Evolutionary conservation across 2,797 vertebrate species (phyloP).

Genomic region (Ciconia nigra): DNA sequence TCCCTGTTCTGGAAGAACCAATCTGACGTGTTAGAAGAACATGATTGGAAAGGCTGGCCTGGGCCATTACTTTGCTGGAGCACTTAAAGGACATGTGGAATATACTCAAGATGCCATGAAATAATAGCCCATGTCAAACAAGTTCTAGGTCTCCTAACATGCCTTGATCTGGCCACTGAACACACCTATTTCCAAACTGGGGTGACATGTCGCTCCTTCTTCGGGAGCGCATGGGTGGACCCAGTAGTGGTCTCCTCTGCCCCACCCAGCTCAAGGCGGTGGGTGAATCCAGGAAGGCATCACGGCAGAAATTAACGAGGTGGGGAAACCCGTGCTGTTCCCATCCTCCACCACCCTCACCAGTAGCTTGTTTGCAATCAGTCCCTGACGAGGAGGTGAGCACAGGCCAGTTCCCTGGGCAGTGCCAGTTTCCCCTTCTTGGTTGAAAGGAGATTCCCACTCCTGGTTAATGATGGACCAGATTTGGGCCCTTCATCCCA

Average conservation of each 20-base stretch:
- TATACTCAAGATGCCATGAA: slow-evolving; percentile 39
- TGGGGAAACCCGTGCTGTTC: background rate
- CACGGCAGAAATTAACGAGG: background rate
- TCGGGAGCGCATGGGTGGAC: background rate
- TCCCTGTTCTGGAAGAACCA: slow-evolving; percentile 56
- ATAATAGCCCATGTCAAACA: slow-evolving; percentile 48
- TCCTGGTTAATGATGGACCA: background rate
- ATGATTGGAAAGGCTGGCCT: slow-evolving; percentile 27
- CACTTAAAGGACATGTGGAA: slow-evolving; percentile 38
- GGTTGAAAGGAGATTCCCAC: background rate
- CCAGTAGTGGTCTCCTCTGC: background rate
- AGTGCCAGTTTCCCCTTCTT: background rate
- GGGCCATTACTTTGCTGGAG: slow-evolving; percentile 24
- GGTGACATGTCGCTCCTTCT: background rate
- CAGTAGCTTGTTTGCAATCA: background rate
- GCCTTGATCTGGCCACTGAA: slow-evolving; percentile 55
- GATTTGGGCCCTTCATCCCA: background rate
- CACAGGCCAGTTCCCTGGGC: background rate
- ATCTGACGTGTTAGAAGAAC: slow-evolving; percentile 10
- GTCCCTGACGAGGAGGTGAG: background rate
- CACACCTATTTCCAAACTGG: slow-evolving; percentile 41
- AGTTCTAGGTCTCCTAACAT: background rate
- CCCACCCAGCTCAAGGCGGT: background rate
- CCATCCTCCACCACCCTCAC: background rate
- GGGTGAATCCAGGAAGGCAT: background rate